A percentile compares a stretch with the other conserved stretches of the same genome.
Evolutionary conservation across 2,113 vertebrate species (phyloP).

Genomic region (Arothron firmamentum): DNA sequence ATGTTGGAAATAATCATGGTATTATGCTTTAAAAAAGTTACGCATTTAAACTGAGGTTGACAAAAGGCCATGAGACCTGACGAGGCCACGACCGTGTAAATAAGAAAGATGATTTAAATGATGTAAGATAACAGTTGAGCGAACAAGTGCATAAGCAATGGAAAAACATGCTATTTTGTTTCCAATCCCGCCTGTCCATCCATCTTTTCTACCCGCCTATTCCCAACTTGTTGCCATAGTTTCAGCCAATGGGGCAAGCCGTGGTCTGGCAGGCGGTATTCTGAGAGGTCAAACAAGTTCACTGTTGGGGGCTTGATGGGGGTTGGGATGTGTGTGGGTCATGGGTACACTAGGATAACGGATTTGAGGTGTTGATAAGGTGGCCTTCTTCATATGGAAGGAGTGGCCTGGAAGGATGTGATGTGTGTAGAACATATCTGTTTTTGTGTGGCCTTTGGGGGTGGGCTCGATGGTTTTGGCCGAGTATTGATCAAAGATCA

Average conservation of each 20-base stretch:
- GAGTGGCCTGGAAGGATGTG: neutral
- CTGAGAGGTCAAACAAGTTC: constrained; percentile 44
- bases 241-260: constrained; percentile 39
- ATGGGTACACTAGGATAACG: constrained; percentile 1
- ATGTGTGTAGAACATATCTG: neutral
- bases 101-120: neutral
- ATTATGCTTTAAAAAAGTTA: too few relatives aligned
- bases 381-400: constrained; percentile 8
- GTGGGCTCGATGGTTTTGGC: neutral
- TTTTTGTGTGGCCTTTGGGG: neutral
- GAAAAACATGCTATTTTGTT: constrained; percentile 33
- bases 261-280: constrained; percentile 20
- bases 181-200: constrained; percentile 26
- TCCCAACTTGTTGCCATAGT: constrained; percentile 57
- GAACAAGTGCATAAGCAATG: neutral
- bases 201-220: constrained; percentile 41
- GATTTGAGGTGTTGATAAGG: constrained; percentile 31
- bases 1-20: too few relatives aligned
- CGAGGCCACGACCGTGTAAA: neutral
- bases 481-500: constrained; percentile 33
- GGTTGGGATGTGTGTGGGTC: constrained; percentile 31
- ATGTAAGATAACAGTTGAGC: constrained; percentile 3
- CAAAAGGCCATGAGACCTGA: neutral
- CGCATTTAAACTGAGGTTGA: too few relatives aligned
- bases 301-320: constrained; percentile 33